Percentiles rank a stretch among this genome's conserved stretches.
These are phyloP conservation scores for Nipponia nippon DNA, from an alignment of 2,113 vertebrate species.

Conservation along the genomic window DNA sequence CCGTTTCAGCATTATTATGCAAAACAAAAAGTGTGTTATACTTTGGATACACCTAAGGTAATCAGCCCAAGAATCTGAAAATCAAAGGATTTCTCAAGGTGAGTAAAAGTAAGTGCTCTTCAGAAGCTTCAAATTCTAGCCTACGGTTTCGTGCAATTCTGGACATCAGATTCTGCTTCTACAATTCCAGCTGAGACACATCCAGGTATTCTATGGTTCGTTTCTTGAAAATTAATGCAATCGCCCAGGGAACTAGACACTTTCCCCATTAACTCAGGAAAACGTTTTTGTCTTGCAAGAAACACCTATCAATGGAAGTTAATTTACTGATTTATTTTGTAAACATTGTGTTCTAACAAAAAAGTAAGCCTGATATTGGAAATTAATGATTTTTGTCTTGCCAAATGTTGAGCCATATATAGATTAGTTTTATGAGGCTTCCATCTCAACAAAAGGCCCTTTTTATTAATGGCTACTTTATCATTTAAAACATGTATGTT, in stretches of 20 bases:
- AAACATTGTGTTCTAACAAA: background rate
- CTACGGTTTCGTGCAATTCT: background rate
- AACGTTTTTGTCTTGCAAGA: background rate
- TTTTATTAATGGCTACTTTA: slow-evolving; percentile 50
- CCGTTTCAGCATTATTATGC: background rate
- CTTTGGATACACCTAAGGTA: background rate
- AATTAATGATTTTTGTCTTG: background rate
- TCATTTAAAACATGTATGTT: slow-evolving; percentile 46
- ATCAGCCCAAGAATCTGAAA: background rate
- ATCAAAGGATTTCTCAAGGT: background rate
- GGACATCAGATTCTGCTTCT: background rate
- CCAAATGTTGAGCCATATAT: background rate
- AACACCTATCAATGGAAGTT: background rate
- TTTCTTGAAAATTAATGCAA: background rate
- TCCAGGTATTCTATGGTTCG: background rate
- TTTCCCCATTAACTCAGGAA: background rate
- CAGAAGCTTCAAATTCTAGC: background rate
- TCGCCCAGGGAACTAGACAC: background rate
- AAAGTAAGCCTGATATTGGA: background rate
- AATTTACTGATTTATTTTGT: background rate
- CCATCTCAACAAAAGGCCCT: background rate
- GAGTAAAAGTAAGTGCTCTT: background rate
- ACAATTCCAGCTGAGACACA: background rate
- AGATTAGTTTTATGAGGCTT: background rate
- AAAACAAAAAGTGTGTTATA: background rate